Base-by-base conservation (phyloP, 2,797 vertebrate genomes). In the Xenentodon cancila region DNA sequence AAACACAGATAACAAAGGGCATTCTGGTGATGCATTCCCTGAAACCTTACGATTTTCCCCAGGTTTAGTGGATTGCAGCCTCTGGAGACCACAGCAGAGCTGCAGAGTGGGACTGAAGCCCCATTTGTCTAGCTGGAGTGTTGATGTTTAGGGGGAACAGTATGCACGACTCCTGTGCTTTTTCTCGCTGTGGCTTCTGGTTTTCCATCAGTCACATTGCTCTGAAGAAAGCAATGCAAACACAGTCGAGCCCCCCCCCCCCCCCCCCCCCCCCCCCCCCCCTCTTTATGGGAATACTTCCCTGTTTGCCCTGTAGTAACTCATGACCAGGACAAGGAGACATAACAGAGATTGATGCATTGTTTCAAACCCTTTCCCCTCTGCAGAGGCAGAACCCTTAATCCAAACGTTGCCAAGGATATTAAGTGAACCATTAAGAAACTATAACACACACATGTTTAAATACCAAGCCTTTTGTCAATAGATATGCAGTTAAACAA, bases 141-240 rank as follows among this genome's bases (percentile, higher is more conserved):
- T 91, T 92, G 88, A 92, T 93, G 90, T 92, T 92, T 89, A 86
- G 80, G 81, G 69, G 85, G 84, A 91, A 91, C 88, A 91, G 79
- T 88, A 90, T 84, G 80, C 85, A 79, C 54, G 64, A 69, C 71
- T 66, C 79, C 73, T 66, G 70, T 70, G 80, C 85, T 84, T 90
- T 89, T 84, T 80, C 64, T 85, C 75, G 52, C 71, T 88, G 88
- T 75, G 88, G 88, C 88, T 90, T 88, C 84, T 89, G 87, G 82
- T 81, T 75, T 79, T 87, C 82, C 86, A 92, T 91, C 88, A 89
- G 87, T 92, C 88, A 91, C 72, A 64, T 13, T 15, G 76, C 51
- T 73, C 80, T 57, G 76, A 81, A 73, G 68, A 91, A 88, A 87
- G 80, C 83, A 86, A 87, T 82, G 76, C 85, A 85, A 86, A 89